Evolutionary conservation across 2,113 vertebrate species (phyloP).

Genomic region (Cyphomyrus plagiostoma): DNA sequence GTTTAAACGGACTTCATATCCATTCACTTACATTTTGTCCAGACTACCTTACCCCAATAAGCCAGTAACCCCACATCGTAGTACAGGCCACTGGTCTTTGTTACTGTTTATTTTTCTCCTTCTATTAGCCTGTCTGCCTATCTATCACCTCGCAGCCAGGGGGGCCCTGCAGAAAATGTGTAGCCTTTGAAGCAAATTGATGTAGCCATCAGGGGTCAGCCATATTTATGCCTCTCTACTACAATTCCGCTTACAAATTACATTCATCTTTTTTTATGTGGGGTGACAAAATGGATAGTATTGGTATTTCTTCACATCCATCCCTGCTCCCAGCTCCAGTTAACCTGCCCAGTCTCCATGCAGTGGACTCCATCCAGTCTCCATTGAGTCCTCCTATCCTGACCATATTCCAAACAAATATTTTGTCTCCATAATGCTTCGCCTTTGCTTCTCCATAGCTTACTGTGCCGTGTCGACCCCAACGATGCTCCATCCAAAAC

Average conservation of each 20-base stretch:
- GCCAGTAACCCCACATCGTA: too few species aligned
- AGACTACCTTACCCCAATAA: too few species aligned
- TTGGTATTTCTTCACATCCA: not conserved
- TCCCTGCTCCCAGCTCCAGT: not conserved
- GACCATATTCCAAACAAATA: not conserved
- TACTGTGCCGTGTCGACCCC: not conserved
- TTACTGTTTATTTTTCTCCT: not conserved
- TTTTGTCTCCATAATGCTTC: not conserved
- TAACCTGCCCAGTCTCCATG: not conserved
- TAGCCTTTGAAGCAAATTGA: not conserved
- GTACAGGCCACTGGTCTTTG: not conserved
- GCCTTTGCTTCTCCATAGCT: not conserved
- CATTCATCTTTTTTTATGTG: not conserved
- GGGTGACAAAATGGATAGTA: not conserved
- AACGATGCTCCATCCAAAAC: not conserved
- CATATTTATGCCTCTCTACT: not conserved
- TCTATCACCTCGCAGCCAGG: not conserved
- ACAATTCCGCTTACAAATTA: not conserved
- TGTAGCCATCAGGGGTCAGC: not conserved
- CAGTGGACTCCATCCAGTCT: not conserved
- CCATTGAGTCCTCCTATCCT: not conserved
- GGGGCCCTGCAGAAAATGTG: not conserved
- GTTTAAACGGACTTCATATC: too few species aligned
- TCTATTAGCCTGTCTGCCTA: not conserved
- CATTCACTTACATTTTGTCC: too few species aligned